Evolutionary conservation across 2,113 vertebrate genomes (phyloP).

Genomic region (Speoplatyrhinus poulsoni): DNA sequence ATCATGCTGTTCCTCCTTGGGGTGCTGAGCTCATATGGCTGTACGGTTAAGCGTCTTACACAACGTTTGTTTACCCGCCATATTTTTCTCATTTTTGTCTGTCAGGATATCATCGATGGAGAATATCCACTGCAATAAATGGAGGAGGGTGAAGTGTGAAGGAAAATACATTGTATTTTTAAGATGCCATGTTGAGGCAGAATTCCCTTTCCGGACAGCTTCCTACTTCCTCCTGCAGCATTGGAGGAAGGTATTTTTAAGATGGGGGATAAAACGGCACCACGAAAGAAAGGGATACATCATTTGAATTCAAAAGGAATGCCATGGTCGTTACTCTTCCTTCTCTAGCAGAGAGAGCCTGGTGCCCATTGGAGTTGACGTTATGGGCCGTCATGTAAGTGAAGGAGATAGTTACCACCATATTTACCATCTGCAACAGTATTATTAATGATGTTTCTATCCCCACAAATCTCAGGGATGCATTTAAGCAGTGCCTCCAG

Average conservation of each 20-base stretch:
- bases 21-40: constrained; percentile 39
- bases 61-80: constrained; percentile 58
- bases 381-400: constrained; percentile 23
- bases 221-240: constrained; percentile 55
- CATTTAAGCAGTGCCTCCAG: too few species aligned
- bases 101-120: constrained; percentile 56
- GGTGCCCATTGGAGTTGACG: constrained; percentile 36
- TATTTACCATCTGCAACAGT: too few species aligned
- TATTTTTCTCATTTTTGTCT: constrained; percentile 53
- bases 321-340: constrained; percentile 40
- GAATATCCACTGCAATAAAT: constrained; percentile 57
- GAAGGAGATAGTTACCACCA: constrained; percentile 24
- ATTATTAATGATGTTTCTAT: too few species aligned
- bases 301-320: constrained; percentile 50
- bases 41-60: constrained; percentile 50
- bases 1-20: constrained; percentile 42
- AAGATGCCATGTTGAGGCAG: constrained; percentile 69
- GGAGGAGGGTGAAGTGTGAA: constrained; percentile 72
- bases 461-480: too few species aligned
- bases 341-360: constrained; percentile 33
- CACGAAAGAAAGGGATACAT: constrained; percentile 30
- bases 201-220: constrained; percentile 65
- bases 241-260: constrained; percentile 64
- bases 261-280: constrained; percentile 62
- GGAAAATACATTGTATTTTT: constrained; percentile 79